Conservation (phyloP, 1,140 invertebrate genomes). For the Rhopalosiphum padi region DNA sequence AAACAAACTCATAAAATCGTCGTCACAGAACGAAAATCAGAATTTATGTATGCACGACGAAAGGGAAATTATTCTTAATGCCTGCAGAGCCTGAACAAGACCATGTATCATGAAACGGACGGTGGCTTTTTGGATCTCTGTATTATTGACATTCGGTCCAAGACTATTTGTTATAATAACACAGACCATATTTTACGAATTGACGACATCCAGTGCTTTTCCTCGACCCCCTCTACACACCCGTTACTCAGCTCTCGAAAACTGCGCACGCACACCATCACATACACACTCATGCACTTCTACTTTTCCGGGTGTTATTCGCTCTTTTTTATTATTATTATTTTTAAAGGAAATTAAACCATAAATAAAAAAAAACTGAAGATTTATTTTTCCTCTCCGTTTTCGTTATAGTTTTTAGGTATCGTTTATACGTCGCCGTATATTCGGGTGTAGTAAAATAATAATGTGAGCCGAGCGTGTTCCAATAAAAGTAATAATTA, state of each 20-base stretch:
- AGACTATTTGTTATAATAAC: slow-evolving; percentile 53
- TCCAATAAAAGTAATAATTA: neutral
- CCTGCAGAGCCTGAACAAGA: neutral
- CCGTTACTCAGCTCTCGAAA: neutral
- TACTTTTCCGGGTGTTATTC: neutral
- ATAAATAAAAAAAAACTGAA: slow-evolving; percentile 29
- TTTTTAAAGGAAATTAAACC: slow-evolving; percentile 37
- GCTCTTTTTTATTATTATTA: neutral
- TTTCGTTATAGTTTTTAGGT: slow-evolving; percentile 1
- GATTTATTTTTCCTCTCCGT: neutral
- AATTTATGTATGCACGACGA: slow-evolving; percentile 21
- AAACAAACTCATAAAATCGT: neutral
- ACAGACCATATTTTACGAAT: slow-evolving; percentile 42
- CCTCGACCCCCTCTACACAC: too few species aligned
- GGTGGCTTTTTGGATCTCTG: slow-evolving; percentile 45
- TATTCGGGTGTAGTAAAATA: neutral
- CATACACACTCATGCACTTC: neutral
- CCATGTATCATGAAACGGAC: slow-evolving; percentile 42
- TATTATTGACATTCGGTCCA: slow-evolving; percentile 50
- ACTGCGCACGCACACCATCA: neutral
- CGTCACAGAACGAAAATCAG: neutral
- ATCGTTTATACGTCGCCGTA: neutral
- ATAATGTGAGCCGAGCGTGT: neutral
- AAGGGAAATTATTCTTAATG: slow-evolving; percentile 45
- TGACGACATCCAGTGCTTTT: neutral